Evolutionary conservation across 2,113 vertebrate genomes (phyloP), one percentile per base, ranked within the genome.

Genomic region (Lichenostomus cassidix): DNA sequence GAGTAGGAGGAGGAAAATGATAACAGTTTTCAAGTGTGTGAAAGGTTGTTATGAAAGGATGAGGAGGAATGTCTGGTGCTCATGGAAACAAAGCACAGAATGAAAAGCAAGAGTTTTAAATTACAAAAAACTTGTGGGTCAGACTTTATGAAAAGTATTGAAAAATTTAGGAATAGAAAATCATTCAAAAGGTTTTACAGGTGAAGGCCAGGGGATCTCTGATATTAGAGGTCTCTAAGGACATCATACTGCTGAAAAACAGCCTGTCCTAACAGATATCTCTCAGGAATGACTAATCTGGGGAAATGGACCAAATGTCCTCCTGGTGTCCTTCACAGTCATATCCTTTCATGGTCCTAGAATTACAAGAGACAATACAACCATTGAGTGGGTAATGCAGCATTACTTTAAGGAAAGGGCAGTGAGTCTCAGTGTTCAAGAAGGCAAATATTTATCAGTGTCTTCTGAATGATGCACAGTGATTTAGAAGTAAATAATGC

Each of bases 251-350:
- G 8, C 27, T 93, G 47, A 59, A 89, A 91, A 87, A 16, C 59
- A 86, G 39, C 39, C 42, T 83, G 42, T 93, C 71, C 86, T 86
- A 83, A 50, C 9, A 90, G 63, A n/a, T 69, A 19, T 69, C 50
- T 64, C 68, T 92, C 76, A 90, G 76, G 60, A 95, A 83, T 87
- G 23, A 90, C 68, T 95, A 88, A 74, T 86, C 39, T 53, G 39
- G 46, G 50, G 70, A 89, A 92, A 89, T 67, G 46, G 71, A 70
- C 64, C 65, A 78, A 83, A 86, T 55, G 73, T 67, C 59, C 47
- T 86, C 67, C 35, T 74, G 39, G 47, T 63, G 47, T 24, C 83
- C 64, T 95, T 95, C 89, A 59, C 27, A 70, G 60, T 59, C 28
- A 13, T 63, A 77, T 65, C 11, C 23, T 94, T 90, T 75, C 1